Base-by-base conservation (phyloP, 35 echinoderm and acorn worm genomes). In the Heliocidaris tuberculata region DNA sequence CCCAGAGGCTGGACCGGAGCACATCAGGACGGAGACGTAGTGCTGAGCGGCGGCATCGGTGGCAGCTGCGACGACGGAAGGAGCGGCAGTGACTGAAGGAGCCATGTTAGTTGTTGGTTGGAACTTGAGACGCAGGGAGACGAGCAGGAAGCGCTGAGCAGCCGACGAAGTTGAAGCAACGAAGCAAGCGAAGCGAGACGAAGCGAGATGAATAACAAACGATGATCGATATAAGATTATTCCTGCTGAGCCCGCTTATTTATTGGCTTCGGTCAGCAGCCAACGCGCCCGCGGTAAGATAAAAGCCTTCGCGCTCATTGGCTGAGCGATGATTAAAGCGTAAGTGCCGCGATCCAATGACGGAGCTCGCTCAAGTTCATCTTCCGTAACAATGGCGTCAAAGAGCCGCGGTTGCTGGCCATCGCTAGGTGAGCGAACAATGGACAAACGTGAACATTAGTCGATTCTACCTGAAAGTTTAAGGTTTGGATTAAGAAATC, bases 11-110 rank as follows among this genome's bases (percentile, higher is more conserved):
- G 91, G 91, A 93, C 91, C 91, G 91, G 91, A 93, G 50, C 91
- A 49, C 91, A 93, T 59, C 50, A 93, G 19, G 29, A 93, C 50
- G 49, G 91, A 93, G 48, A 59, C 91, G 27, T n/a, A 93, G 24
- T 48, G 91, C 42, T 4, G 48, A 92, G 86, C 29, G 24, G 86
- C 86, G 32, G 86, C 87, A 42, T 42, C 35, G 3, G 35, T 42
- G 35, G 35, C 35, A 42, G 3, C 35, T 42, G 35, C 35, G 35
- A 42, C 35, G 35, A 42, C 35, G 35, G 35, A 42, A n/a, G 65
- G 21, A n/a, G 27, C 65, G 19, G 65, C 65, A 8, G 21, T 78
- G 65, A 78, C 65, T 6, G 65, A 78, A 19, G 65, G 65, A n/a
- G 65, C 65, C 65, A 78, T 78, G 65, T 27, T 78, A 24, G 52